Conservation (phyloP, 2,113 vertebrate genomes). For the Lepisosteus osseus region DNA sequence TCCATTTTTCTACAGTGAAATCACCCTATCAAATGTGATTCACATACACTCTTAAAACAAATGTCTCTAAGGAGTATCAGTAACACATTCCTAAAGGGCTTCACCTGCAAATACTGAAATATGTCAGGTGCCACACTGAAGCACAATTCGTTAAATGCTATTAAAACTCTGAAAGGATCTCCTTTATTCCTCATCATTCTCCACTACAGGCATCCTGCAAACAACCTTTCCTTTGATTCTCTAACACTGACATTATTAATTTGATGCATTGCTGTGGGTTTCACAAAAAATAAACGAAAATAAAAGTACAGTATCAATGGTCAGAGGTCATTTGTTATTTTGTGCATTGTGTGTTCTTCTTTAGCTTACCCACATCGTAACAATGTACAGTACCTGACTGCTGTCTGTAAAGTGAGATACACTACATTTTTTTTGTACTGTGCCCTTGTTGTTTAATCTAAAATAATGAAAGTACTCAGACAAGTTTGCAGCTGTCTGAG, state of each 20-base stretch:
- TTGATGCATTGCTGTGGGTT: conserved; percentile 31
- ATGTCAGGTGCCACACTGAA: too few relatives aligned
- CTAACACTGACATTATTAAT: conserved; percentile 15
- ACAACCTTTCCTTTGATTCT: conserved; percentile 6
- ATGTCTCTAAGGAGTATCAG: neutral
- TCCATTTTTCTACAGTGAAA: neutral
- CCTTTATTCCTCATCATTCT: neutral
- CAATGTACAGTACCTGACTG: conserved; percentile 47
- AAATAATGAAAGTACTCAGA: conserved; percentile 50
- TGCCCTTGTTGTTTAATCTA: conserved; percentile 38
- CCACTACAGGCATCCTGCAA: neutral
- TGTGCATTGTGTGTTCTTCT: conserved; percentile 33
- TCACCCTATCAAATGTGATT: neutral
- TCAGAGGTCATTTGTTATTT: conserved; percentile 31
- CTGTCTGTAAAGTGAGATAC: conserved; percentile 38
- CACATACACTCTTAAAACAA: neutral
- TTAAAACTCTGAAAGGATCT: neutral
- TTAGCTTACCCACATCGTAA: conserved; percentile 51
- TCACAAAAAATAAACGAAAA: conserved; percentile 38
- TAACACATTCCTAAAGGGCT: too few relatives aligned
- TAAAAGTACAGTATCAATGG: conserved; percentile 34
- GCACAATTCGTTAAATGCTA: neutral
- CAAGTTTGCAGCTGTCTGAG: conserved; percentile 68
- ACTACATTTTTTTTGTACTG: neutral
- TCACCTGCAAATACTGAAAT: too few relatives aligned